phyloP scores from a whole-genome alignment of 2,113 vertebrate species.

The Felis chaus region DNA sequence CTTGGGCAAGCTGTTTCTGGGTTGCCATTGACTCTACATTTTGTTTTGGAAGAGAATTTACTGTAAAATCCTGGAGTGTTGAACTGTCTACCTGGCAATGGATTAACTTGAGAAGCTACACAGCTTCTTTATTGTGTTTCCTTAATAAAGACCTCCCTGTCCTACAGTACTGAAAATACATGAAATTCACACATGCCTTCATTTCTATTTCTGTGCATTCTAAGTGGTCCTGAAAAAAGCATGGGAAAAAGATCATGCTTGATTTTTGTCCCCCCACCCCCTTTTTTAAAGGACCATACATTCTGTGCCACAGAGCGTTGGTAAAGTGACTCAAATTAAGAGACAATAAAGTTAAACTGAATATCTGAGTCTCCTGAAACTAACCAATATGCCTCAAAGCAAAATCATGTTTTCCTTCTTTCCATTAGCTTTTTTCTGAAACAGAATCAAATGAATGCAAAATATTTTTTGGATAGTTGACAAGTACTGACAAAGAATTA shows the following conservation, averaged over 20 bases:
- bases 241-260: too few relatives aligned
- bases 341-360: slow-evolving; percentile 54
- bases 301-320: neutral
- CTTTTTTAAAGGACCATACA: slow-evolving; percentile 26
- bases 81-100: neutral
- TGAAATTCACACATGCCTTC: slow-evolving; percentile 21
- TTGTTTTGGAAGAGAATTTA: slow-evolving; percentile 55
- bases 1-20: slow-evolving; percentile 40
- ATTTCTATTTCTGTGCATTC: slow-evolving; percentile 13
- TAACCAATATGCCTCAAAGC: neutral
- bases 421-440: neutral
- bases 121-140: slow-evolving; percentile 5
- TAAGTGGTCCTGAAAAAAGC: neutral
- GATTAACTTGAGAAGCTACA: neutral
- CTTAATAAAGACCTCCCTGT: neutral
- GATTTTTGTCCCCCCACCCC: neutral
- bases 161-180: neutral
- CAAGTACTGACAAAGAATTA: slow-evolving; percentile 58
- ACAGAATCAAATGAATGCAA: slow-evolving; percentile 37
- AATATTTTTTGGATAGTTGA: slow-evolving; percentile 58
- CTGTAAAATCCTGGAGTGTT: slow-evolving; percentile 4
- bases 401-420: neutral
- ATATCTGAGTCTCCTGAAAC: neutral
- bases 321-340: slow-evolving; percentile 46
- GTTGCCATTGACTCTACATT: slow-evolving; percentile 21